phyloP scores from a whole-genome alignment of 2,888 invertebrate species.

The Rhagophthalmus giganteus region DNA sequence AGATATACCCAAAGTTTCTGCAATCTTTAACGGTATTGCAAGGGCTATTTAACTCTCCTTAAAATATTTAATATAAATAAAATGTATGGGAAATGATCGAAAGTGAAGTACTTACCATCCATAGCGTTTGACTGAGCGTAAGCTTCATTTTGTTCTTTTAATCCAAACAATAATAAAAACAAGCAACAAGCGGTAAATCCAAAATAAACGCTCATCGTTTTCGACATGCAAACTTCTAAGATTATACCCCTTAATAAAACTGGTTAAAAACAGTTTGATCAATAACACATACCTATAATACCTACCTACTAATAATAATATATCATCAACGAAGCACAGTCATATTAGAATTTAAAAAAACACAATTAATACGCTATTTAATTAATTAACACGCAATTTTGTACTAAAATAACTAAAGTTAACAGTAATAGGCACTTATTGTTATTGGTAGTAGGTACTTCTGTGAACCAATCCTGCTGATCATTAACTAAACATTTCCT shows the following conservation, averaged over 20 bases:
- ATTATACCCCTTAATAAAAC: not conserved
- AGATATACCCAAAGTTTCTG: conserved; percentile 48
- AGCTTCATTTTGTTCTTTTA: not conserved
- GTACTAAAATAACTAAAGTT: no score
- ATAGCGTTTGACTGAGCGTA: not conserved
- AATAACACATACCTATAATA: conserved; percentile 4
- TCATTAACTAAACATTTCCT: no score
- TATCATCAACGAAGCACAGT: no score
- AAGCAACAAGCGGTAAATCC: conserved; percentile 1
- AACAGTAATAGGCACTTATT: no score
- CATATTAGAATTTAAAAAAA: conserved; percentile 13
- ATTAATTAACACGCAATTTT: not conserved
- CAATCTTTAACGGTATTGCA: conserved; percentile 44
- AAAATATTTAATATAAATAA: conserved; percentile 12
- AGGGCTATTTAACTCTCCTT: conserved; percentile 40
- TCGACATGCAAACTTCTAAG: not conserved
- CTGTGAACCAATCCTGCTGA: no score
- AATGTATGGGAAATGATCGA: no score
- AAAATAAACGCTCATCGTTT: conserved; percentile 10
- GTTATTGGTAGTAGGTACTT: no score
- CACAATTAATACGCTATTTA: not conserved
- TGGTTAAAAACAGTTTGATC: conserved; percentile 21
- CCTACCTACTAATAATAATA: conserved; percentile 11
- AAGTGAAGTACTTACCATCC: conserved; percentile 1
- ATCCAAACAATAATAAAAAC: conserved; percentile 3